Base-by-base conservation (phyloP, 2,888 invertebrate genomes). In the Ashinkailepas kermadecensis region DNA sequence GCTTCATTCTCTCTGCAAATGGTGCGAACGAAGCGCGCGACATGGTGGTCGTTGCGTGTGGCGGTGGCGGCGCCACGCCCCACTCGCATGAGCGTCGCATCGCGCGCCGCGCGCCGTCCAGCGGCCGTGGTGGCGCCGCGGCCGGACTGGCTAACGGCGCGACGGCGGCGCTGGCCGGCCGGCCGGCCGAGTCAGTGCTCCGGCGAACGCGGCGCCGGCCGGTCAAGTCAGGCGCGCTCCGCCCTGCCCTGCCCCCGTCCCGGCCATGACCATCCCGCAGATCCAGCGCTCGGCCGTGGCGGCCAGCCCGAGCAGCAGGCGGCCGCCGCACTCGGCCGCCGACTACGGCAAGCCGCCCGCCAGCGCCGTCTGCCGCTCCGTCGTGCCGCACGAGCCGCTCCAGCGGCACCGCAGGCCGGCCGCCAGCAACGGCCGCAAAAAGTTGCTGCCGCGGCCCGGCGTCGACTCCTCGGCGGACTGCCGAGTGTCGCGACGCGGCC, bases 261-360 rank as follows among this genome's bases (percentile, higher is more conserved):
- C 39, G 39, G 74, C 56, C 74, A 74, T 74, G 74, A 74, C 74
- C 56, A 74, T 74, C 54, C 23, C 74, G 15, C 74, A 74, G 74
- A 56, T 56, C 18, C 74, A 74, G 74, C 74, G 74, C 8, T 21
- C 23, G 21, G 10, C 21, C 21, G n/a, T 23, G 18, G 74, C 54
- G 54, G 54, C 23, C 21, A 23, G 74, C 56, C 56, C 74, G 56
- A 18, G 54, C 74, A 56, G 74, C 54, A 74, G 56, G 74, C 74
- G 54, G 21, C 74, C 74, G 21, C 74, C 74, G 56, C 74, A 23
- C 54, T 21, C 10, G 67, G n/a, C 21, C 54, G n/a, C 21, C 54
- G 13, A 11, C 23, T 11, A 10, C 54, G 23, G 65, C n/a, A 70
- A 70, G 70, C 70, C 70, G 15, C 54, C 70, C n/a, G 54, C 15